Conservation (phyloP, 1,140 invertebrate genomes). For the Amyelois transitella region DNA sequence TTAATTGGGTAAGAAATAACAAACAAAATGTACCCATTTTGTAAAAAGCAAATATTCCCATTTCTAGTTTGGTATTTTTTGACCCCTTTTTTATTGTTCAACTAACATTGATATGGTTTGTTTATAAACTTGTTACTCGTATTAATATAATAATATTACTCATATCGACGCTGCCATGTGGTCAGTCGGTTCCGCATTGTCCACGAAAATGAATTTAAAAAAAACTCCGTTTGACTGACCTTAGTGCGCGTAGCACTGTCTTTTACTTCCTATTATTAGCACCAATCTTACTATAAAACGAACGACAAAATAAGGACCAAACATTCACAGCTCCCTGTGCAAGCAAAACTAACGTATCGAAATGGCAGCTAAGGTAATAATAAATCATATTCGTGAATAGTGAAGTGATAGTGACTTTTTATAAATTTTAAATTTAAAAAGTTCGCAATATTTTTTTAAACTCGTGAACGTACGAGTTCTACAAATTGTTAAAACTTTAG, state of each 20-base stretch:
- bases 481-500: no score
- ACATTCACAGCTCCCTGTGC: constrained; percentile 67
- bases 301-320: constrained; percentile 39
- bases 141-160: neutral
- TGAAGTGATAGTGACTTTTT: constrained; percentile 1
- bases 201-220: constrained; percentile 55
- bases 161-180: neutral
- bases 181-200: constrained; percentile 45
- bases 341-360: constrained; percentile 52
- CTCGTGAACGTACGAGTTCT: no score
- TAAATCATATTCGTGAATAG: neutral
- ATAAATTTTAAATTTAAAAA: neutral
- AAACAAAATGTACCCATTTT: no score
- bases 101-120: no score
- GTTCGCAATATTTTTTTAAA: no score
- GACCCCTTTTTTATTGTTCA: no score
- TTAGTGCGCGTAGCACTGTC: constrained; percentile 44
- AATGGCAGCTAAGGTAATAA: constrained; percentile 69
- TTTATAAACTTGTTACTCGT: no score
- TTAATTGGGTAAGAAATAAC: no score
- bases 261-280: constrained; percentile 68
- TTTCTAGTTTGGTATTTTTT: no score
- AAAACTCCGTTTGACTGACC: constrained; percentile 55
- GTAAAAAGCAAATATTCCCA: no score
- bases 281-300: constrained; percentile 59